These are phyloP conservation scores for Bombylius major DNA, from an alignment of 2,888 invertebrate species.

Conservation along the genomic window DNA sequence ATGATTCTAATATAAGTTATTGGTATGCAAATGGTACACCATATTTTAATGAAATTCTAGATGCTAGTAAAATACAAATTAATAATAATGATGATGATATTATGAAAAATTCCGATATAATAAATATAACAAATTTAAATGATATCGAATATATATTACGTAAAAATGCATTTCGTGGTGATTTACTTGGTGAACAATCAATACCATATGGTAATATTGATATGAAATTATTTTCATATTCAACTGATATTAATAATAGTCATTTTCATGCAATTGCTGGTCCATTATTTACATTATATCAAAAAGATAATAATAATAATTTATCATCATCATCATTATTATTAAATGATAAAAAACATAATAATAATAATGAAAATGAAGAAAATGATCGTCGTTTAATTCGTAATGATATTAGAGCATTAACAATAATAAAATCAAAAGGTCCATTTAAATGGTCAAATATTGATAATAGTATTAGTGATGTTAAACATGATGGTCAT, in stretches of 20 bases:
- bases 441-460: slow-evolving; percentile 35
- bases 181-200: slow-evolving; percentile 30
- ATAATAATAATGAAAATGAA: slow-evolving; percentile 24
- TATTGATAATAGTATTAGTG: slow-evolving; percentile 19
- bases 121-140: slow-evolving; percentile 25
- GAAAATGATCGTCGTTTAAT: slow-evolving; percentile 30
- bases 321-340: neutral
- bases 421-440: slow-evolving; percentile 23
- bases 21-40: slow-evolving; percentile 48
- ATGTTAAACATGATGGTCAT: slow-evolving; percentile 30
- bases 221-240: slow-evolving; percentile 33
- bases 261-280: slow-evolving; percentile 35
- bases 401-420: slow-evolving; percentile 31
- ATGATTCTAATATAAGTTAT: slow-evolving; percentile 31
- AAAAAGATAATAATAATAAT: neutral
- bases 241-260: slow-evolving; percentile 26
- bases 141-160: slow-evolving; percentile 30
- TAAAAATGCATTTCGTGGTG: slow-evolving; percentile 32
- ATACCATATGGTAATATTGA: slow-evolving; percentile 36
- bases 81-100: neutral
- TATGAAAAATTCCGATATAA: too few species aligned
- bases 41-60: slow-evolving; percentile 29
- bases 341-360: neutral
- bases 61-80: slow-evolving; percentile 22
- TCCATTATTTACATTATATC: slow-evolving; percentile 22